Evolutionary conservation across 1,140 invertebrate genomes (phyloP).

Genomic region (Oncopodura yosiiana): DNA sequence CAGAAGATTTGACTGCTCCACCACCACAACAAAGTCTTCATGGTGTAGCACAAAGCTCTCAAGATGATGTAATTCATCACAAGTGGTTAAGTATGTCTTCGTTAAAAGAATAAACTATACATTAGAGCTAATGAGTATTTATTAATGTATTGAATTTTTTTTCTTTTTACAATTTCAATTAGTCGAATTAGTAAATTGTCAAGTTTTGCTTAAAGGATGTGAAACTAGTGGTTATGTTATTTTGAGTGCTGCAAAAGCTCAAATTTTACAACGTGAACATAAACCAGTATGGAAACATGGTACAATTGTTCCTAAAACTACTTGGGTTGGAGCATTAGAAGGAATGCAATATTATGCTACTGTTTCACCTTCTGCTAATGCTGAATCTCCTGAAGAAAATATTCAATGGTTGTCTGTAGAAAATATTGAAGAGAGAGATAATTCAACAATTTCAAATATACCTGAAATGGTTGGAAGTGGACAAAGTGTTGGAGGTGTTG

Average conservation of each 20-base stretch:
- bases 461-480: constrained; percentile 86
- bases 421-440: constrained; percentile 77
- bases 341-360: constrained; percentile 99
- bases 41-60: constrained; percentile 73
- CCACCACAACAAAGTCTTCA: constrained; percentile 64
- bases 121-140: background rate
- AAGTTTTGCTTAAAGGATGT: constrained; percentile 88
- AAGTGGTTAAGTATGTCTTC: constrained; percentile 79
- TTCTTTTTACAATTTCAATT: constrained; percentile 34
- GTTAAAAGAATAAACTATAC: background rate
- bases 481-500: constrained; percentile 89
- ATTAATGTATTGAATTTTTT: constrained; percentile 29
- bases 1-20: constrained; percentile 69
- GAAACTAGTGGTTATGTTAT: constrained; percentile 96
- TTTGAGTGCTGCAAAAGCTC: constrained; percentile 86
- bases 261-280: constrained; percentile 82
- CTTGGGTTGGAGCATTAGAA: constrained; percentile 87
- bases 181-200: constrained; percentile 92
- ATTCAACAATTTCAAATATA: constrained; percentile 61
- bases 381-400: constrained; percentile 60
- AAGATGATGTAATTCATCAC: constrained; percentile 75
- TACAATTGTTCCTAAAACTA: constrained; percentile 82
- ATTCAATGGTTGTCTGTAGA: constrained; percentile 93
- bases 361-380: constrained; percentile 70
- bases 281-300: constrained; percentile 82